Evolutionary conservation across 2,797 vertebrate genomes (phyloP), one percentile per base, ranked within the genome.

Genomic region (Anomalospiza imberbis): DNA sequence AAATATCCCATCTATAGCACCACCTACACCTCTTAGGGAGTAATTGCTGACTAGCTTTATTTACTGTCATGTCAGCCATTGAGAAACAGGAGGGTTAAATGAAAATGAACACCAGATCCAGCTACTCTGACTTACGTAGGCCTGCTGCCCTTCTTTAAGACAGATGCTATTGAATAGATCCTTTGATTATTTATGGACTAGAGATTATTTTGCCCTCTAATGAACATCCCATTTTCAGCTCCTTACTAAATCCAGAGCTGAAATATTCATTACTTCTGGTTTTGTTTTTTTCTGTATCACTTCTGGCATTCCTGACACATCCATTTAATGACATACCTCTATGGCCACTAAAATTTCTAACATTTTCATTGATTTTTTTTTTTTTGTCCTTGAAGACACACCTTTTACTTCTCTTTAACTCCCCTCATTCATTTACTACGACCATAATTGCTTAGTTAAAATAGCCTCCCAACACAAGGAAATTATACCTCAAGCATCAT

Each of bases 61-160:
- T 88, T 86, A 32, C 71, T 86, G 13, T 70, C 79, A 29, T 84
- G 72, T 75, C 61, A 80, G 65, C 21, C 65, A 50, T 4, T 58
- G 58, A 70, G 78, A 92, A 66, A 50, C 36, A 88, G n/a, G 40
- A 48, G 16, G 17, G 19, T 94, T 94, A 75, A 89, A 78, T 62
- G 76, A 78, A 95, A 94, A 85, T 28, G 38, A 89, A 66, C 48
- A 66, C 48, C 40, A 67, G 48, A 75, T 44, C 28, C 81, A 91
- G 65, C 62, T 94, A 53, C 51, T 93, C 78, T 92, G 85, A 45
- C 66, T 93, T 87, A 85, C 74, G 65, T 85, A 78, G 76, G 24
- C 36, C 44, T 88, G 61, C 42, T 81, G 62, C 34, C 17, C 28
- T 89, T 91, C 51, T 89, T 80, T 85, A 48, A 78, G 48, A 83